A percentile compares a stretch with the other conserved stretches of the same genome.
Conservation (phyloP, 2,797 vertebrate genomes). For the Rhincodon typus region DNA sequence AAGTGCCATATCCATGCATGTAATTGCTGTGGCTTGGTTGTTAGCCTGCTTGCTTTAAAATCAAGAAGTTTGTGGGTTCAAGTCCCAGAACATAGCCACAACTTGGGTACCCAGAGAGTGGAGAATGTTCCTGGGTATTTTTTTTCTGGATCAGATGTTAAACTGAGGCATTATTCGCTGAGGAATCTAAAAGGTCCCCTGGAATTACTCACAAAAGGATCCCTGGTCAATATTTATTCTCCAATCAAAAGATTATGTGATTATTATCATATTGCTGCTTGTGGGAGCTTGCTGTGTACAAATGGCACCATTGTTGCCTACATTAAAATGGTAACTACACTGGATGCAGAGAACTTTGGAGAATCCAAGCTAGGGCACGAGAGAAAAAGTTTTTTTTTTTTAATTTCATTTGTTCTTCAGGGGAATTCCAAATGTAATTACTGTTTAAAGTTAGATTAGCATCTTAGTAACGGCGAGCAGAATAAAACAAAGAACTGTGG, state of each 20-base stretch:
- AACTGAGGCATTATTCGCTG: not conserved
- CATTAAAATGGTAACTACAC: no score
- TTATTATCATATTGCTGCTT: not conserved
- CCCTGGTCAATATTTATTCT: not conserved
- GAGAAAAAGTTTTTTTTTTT: not conserved
- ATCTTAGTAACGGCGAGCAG: not conserved
- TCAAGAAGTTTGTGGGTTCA: not conserved
- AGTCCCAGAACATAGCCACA: not conserved
- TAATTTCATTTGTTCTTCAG: not conserved
- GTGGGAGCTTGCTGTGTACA: not conserved
- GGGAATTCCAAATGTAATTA: not conserved
- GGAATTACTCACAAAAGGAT: no score
- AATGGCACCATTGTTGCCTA: no score
- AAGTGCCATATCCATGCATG: not conserved
- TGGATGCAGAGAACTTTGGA: no score
- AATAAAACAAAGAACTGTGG: no score
- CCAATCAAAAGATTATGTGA: not conserved
- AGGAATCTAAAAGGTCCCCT: not conserved
- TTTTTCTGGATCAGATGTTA: not conserved
- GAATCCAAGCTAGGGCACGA: not conserved
- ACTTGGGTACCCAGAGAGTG: no score
- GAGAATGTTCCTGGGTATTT: no score
- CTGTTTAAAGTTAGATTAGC: not conserved
- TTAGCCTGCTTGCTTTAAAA: no score
- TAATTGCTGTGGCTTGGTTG: not conserved